These are phyloP conservation scores for Heliocidaris tuberculata DNA, from an alignment of 35 echinoderm and acorn worm genomes.

Conservation along the genomic window DNA sequence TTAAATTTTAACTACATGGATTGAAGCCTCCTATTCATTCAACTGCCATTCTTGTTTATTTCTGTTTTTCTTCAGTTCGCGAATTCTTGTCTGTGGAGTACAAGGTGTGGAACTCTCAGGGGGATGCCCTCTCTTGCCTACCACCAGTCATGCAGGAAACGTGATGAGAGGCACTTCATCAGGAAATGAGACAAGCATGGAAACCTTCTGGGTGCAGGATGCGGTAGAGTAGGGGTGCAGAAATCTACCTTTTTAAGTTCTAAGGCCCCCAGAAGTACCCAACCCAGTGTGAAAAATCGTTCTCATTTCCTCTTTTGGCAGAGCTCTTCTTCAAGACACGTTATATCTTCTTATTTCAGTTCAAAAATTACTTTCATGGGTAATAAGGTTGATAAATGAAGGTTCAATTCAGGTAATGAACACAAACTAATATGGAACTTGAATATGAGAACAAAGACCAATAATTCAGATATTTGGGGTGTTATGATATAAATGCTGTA, in stretches of 20 bases:
- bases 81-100: constrained; percentile 67
- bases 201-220: neutral
- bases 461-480: too few relatives aligned
- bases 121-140: constrained; percentile 57
- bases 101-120: constrained; percentile 77
- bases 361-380: neutral
- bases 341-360: too few relatives aligned
- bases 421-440: too few relatives aligned
- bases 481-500: too few relatives aligned
- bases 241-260: neutral
- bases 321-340: too few relatives aligned
- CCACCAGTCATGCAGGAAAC: constrained; percentile 38
- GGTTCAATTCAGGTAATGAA: too few relatives aligned
- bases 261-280: neutral
- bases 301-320: neutral
- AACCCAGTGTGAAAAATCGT: neutral
- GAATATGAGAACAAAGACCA: too few relatives aligned
- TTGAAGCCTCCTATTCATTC: too few relatives aligned
- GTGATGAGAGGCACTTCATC: neutral
- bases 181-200: neutral
- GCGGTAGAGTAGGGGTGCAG: neutral
- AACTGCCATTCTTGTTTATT: neutral
- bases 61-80: constrained; percentile 22
- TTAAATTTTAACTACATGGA: too few relatives aligned
- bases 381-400: too few relatives aligned